Percentiles rank a stretch among this genome's conserved stretches.
These are phyloP conservation scores for Dendroctonus ponderosae DNA, from an alignment of 1,140 invertebrate genomes.

Conservation along the genomic window DNA sequence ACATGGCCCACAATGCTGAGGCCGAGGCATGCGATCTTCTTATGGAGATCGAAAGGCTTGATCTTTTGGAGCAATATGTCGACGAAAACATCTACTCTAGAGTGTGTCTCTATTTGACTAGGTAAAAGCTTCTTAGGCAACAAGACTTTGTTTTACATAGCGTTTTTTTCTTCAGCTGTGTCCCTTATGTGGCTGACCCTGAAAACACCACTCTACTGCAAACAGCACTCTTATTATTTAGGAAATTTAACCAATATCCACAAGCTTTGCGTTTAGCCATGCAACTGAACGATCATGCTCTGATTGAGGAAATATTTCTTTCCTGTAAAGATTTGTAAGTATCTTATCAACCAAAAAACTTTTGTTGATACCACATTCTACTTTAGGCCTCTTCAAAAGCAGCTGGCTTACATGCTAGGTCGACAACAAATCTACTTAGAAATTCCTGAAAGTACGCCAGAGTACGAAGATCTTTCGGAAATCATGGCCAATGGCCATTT, in stretches of 20 bases:
- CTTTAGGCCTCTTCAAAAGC: conserved; percentile 82
- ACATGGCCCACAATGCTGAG: conserved; percentile 99
- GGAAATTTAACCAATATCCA: conserved; percentile 91
- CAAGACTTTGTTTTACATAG: background rate
- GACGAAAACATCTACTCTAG: conserved; percentile 89
- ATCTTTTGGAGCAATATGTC: conserved; percentile 87
- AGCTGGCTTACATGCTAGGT: conserved; percentile 96
- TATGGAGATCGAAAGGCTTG: conserved; percentile 95
- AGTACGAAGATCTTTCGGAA: conserved; percentile 89
- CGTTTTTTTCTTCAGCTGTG: conserved; percentile 71
- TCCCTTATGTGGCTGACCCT: conserved; percentile 96
- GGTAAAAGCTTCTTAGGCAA: conserved; percentile 54
- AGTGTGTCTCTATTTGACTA: conserved; percentile 93
- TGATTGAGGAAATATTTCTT: conserved; percentile 84
- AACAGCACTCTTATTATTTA: conserved; percentile 83
- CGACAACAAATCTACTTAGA: conserved; percentile 92
- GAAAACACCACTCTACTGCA: conserved; percentile 89
- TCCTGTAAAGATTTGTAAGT: conserved; percentile 86
- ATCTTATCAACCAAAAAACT: conserved; percentile 12
- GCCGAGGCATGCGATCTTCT: conserved; percentile 98
- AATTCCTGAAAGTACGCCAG: conserved; percentile 63
- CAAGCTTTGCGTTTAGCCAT: conserved; percentile 92
- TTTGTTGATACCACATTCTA: conserved; percentile 5
- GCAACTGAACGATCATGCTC: conserved; percentile 85
- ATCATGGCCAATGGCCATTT: conserved; percentile 97